phyloP scores from a whole-genome alignment of 2,113 vertebrate species.

The Phycodurus eques region DNA sequence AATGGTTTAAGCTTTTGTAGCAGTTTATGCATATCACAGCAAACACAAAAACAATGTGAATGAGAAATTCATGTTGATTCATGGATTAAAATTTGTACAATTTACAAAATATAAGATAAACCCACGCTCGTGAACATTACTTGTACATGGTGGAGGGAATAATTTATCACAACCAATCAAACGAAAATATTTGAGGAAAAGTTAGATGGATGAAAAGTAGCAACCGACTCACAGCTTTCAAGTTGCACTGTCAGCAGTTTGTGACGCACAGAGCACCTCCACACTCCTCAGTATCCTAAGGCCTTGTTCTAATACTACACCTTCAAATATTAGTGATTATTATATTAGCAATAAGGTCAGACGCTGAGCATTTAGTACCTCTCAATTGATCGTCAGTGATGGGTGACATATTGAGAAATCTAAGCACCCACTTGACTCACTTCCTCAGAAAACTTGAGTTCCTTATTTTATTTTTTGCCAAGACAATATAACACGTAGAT shows the following conservation, averaged over 20 bases:
- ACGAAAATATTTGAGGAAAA: background rate
- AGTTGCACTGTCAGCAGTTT: constrained; percentile 20
- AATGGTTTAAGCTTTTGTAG: background rate
- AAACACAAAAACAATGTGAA: background rate
- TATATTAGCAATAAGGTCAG: background rate
- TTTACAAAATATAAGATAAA: background rate
- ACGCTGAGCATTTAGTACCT: background rate
- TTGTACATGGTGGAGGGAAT: background rate
- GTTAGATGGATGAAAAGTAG: background rate
- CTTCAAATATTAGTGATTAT: background rate
- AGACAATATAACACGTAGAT: background rate
- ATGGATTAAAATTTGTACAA: background rate
- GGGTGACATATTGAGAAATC: constrained; percentile 48
- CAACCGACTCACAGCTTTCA: constrained; percentile 10
- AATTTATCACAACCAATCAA: background rate
- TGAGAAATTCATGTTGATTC: background rate
- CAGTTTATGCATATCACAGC: background rate
- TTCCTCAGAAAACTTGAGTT: constrained; percentile 59
- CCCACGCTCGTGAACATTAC: background rate
- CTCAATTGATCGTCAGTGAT: background rate
- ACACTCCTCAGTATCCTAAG: background rate
- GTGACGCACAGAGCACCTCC: background rate
- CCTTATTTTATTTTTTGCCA: constrained; percentile 51
- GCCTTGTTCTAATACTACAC: background rate
- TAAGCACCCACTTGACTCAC: constrained; percentile 55